Base-by-base conservation (phyloP, 2,888 invertebrate species). In the Cyclophora punctaria region DNA sequence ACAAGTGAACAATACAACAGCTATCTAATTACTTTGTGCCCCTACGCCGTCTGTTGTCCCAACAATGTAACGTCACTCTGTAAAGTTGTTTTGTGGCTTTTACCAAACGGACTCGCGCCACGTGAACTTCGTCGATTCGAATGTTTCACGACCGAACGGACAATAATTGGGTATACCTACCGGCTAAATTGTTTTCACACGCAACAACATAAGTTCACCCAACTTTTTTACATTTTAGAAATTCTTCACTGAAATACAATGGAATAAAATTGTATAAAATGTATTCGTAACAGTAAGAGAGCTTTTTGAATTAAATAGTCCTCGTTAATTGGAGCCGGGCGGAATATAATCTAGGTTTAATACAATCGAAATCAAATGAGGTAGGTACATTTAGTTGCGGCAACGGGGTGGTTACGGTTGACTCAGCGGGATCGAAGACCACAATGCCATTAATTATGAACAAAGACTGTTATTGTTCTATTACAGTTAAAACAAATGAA, bases 321-420 rank as follows among this genome's bases (percentile, higher is more conserved):
- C 73, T 75, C 78, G 83, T 85, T 84, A 84, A 79, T 76, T 75
- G 77, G 70, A 73, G 74, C 70, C 74, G 73, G 74, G 78, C 73
- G 75, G 37, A 37, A 37, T 37, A 37, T 37, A 37, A 37, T 37
- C 37, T 37, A 75, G 79, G 78, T 79, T 82, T 78, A 83, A 83
- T 83, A 85, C 84, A 85, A 85, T 84, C 74, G 83, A 75, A 83
- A 85, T 85, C 81, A 78, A 86, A 87, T 86, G 84, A 83, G 85
- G 81, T 82, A 81, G 85, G 81, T 82, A 81, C 76, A 80, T 83
- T 84, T 78, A 77, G 82, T 80, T 83, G 84, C 79, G 83, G 82
- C 64, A 5, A 60, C 63, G 60, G 71, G 69, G 76, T 69, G 75
- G 69, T 69, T 65, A 68, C 79, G 75, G 78, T 80, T 79, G 85